A percentile compares a stretch with the other conserved stretches of the same genome.
Conservation (phyloP, 2,888 invertebrate genomes). For the Megamerina dolium region DNA sequence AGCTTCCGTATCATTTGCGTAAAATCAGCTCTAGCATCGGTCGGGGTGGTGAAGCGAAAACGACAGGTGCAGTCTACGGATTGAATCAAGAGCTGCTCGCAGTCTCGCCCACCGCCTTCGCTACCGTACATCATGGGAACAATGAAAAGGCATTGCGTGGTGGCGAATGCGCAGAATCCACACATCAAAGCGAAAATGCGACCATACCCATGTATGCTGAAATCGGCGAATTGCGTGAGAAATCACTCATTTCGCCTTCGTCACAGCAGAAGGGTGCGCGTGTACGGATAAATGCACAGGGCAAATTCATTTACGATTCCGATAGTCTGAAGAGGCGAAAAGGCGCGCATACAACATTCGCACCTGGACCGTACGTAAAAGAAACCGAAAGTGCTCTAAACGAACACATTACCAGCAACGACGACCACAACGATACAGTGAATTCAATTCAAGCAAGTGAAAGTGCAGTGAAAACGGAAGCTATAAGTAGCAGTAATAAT, state of each 20-base stretch:
- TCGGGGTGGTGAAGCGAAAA: conserved; percentile 19
- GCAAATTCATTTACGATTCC: conserved; percentile 82
- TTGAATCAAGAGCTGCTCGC: conserved; percentile 12
- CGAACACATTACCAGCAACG: conserved; percentile 15
- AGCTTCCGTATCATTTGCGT: conserved; percentile 57
- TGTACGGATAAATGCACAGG: conserved; percentile 71
- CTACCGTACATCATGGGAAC: conserved; percentile 14
- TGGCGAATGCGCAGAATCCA: conserved; percentile 29
- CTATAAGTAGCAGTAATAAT: conserved; percentile 32
- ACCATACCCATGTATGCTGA: conserved; percentile 43
- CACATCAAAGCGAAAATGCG: conserved; percentile 20
- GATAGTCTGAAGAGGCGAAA: conserved; percentile 73
- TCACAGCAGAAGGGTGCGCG: conserved; percentile 53
- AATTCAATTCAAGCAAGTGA: conserved; percentile 19
- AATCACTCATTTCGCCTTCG: conserved; percentile 25
- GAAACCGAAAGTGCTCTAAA: conserved; percentile 52
- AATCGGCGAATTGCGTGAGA: conserved; percentile 40
- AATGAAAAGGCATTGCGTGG: conserved; percentile 21
- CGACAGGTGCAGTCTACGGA: conserved; percentile 18
- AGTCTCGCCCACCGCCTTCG: not conserved
- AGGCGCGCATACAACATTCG: conserved; percentile 78
- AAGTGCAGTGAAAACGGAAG: conserved; percentile 16
- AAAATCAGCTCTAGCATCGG: conserved; percentile 23
- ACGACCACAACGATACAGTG: conserved; percentile 6
- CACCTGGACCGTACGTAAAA: conserved; percentile 81